Evolutionary conservation across 2,888 invertebrate species (phyloP).

Genomic region (Synanthedon vespiformis): DNA sequence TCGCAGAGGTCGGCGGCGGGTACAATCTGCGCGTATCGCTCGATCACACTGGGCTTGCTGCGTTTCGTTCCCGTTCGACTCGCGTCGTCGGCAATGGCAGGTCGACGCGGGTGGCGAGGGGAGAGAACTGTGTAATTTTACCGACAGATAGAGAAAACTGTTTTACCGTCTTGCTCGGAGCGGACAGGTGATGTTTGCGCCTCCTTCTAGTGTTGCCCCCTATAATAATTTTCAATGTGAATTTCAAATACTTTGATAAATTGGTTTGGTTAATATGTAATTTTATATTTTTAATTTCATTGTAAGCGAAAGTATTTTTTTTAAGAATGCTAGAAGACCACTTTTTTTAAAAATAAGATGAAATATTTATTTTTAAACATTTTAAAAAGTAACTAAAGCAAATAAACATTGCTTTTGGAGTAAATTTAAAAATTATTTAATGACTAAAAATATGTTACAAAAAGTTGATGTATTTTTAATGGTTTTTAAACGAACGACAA

Average conservation of each 20-base stretch:
- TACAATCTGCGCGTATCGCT: constrained; percentile 56
- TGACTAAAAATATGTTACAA: too few species aligned
- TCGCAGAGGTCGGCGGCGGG: constrained; percentile 23
- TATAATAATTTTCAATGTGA: too few species aligned
- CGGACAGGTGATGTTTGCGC: constrained; percentile 44
- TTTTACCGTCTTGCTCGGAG: constrained; percentile 28
- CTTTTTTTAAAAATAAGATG: too few species aligned
- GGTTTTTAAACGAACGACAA: background rate
- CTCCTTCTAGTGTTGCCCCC: background rate
- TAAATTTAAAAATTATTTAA: too few species aligned
- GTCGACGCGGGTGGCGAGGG: constrained; percentile 17
- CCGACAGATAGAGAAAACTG: constrained; percentile 17
- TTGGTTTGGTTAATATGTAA: too few species aligned
- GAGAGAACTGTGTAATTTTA: constrained; percentile 19
- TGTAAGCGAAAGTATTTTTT: too few species aligned
- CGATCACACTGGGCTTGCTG: constrained; percentile 51
- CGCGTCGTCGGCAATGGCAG: constrained; percentile 21
- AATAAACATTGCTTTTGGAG: too few species aligned
- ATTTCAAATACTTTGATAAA: too few species aligned
- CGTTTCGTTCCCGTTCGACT: constrained; percentile 13
- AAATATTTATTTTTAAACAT: too few species aligned
- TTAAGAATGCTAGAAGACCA: too few species aligned
- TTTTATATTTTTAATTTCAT: too few species aligned
- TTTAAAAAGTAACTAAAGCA: too few species aligned
- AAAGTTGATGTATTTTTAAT: background rate